Percentiles rank a stretch among this genome's conserved stretches.
Evolutionary conservation across 2,888 invertebrate genomes (phyloP).

Genomic region (Sericinus montela): DNA sequence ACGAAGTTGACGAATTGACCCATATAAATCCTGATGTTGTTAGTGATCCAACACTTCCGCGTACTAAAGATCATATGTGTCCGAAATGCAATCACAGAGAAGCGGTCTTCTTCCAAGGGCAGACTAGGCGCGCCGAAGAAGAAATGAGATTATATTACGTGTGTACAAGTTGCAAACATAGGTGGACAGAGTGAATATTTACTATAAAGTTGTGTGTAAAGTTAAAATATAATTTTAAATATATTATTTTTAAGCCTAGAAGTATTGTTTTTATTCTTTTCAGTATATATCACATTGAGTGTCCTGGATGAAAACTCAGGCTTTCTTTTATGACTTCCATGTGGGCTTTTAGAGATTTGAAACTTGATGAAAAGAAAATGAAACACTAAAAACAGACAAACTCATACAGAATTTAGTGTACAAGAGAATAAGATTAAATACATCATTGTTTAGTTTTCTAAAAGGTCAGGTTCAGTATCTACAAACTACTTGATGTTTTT

Average conservation of each 20-base stretch:
- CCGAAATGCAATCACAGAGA: conserved; percentile 97
- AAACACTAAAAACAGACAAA: too few relatives aligned
- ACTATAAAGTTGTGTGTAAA: background rate
- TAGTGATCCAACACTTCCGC: conserved; percentile 97
- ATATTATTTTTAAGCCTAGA: background rate
- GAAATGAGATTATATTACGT: conserved; percentile 99
- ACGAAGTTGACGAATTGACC: conserved; percentile 99
- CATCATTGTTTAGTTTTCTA: too few relatives aligned
- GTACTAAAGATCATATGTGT: conserved; percentile 99
- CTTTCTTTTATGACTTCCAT: too few relatives aligned
- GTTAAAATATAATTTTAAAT: background rate
- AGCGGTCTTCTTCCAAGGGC: conserved; percentile 98
- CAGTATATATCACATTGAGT: too few relatives aligned
- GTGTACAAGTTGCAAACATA: conserved; percentile 95
- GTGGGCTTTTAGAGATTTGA: too few relatives aligned
- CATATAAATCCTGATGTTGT: conserved; percentile 99
- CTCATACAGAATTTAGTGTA: too few relatives aligned
- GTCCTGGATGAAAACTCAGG: too few relatives aligned
- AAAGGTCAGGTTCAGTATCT: too few relatives aligned
- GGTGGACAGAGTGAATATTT: conserved; percentile 92
- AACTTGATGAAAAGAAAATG: too few relatives aligned
- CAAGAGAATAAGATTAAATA: too few relatives aligned
- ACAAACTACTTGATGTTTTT: too few relatives aligned
- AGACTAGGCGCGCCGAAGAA: conserved; percentile 97
- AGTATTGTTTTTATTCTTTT: background rate